A percentile compares a stretch with the other conserved stretches of the same genome.
Conservation (phyloP, 2,888 invertebrate genomes). For the Alloscopus bannaensis region DNA sequence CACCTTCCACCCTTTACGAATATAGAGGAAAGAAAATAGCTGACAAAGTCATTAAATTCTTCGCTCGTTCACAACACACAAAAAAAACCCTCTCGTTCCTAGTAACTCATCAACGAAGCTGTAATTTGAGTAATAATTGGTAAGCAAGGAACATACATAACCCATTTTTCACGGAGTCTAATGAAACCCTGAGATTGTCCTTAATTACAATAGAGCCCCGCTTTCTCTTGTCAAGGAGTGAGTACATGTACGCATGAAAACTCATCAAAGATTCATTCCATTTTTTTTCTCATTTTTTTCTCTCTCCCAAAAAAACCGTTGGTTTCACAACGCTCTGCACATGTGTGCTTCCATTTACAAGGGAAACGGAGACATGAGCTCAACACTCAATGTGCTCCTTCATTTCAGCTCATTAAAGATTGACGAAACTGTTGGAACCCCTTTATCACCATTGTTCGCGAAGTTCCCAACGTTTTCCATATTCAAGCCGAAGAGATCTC, state of each 20-base stretch:
- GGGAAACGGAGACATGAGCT: not conserved
- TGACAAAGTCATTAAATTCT: constrained; percentile 51
- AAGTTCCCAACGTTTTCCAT: too few species aligned
- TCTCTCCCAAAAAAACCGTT: constrained; percentile 30
- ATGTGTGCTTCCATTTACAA: not conserved
- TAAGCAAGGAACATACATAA: constrained; percentile 36
- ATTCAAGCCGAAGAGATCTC: too few species aligned
- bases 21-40: constrained; percentile 35
- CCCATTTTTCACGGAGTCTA: constrained; percentile 45
- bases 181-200: constrained; percentile 63
- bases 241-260: constrained; percentile 53
- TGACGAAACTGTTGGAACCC: constrained; percentile 60
- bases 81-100: not conserved
- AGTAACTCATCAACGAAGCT: constrained; percentile 7
- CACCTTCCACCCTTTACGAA: not conserved
- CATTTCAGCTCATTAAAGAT: constrained; percentile 65
- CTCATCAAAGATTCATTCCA: constrained; percentile 62
- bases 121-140: constrained; percentile 46
- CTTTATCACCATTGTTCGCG: constrained; percentile 36
- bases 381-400: constrained; percentile 44
- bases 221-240: constrained; percentile 43
- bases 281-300: constrained; percentile 16
- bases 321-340: constrained; percentile 16
- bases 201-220: constrained; percentile 58
- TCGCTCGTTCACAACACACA: not conserved